A percentile compares a stretch with the other conserved stretches of the same genome.
phyloP scores from a whole-genome alignment of 2,113 vertebrate species.

The Glareola pratincola region DNA sequence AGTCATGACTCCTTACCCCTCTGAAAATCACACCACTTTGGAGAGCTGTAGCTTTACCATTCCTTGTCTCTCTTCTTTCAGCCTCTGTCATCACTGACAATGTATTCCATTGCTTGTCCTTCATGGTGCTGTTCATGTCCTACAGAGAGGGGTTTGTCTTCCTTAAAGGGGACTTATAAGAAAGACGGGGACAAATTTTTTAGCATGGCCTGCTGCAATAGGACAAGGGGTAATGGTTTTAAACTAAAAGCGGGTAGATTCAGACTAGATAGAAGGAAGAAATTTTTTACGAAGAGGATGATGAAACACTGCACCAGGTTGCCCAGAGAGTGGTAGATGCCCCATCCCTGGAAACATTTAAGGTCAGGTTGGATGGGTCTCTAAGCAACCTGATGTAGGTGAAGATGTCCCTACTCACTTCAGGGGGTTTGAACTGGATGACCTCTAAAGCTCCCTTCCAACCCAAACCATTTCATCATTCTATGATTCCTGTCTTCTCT shows the following conservation, averaged over 20 bases:
- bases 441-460: neutral
- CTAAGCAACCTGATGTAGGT: neutral
- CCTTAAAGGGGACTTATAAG: neutral
- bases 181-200: neutral
- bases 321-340: neutral
- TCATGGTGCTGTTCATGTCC: accelerated
- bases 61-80: neutral
- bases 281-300: accelerated
- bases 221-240: neutral
- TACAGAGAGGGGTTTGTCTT: neutral
- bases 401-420: neutral
- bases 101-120: neutral
- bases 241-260: neutral
- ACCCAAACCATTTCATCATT: neutral
- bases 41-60: neutral
- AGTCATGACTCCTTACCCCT: neutral
- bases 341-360: neutral
- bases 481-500: neutral
- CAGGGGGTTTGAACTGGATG: neutral
- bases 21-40: neutral
- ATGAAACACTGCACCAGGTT: neutral
- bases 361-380: neutral
- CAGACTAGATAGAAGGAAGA: neutral
- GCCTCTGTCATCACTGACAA: neutral
- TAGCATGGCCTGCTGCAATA: accelerated